Evolutionary conservation across 2,113 vertebrate species (phyloP).

Genomic region (Bubo blakistoni): DNA sequence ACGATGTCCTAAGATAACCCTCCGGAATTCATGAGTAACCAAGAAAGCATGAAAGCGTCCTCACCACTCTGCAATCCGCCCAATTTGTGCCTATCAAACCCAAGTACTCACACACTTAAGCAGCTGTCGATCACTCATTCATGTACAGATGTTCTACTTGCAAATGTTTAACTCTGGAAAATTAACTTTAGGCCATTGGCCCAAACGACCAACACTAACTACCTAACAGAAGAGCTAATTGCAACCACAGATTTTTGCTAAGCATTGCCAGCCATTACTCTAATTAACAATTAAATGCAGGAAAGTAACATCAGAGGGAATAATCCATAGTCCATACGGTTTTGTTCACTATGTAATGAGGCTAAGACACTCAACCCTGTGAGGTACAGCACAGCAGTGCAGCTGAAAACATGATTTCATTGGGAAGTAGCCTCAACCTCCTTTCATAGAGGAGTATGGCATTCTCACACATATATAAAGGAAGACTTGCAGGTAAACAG

Average conservation of each 20-base stretch:
- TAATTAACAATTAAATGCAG: background rate
- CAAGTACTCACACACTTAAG: background rate
- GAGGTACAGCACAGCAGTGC: background rate
- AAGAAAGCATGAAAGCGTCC: background rate
- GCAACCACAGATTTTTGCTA: background rate
- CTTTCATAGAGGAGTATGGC: background rate
- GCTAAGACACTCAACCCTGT: background rate
- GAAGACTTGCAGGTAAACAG: background rate
- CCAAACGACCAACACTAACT: background rate
- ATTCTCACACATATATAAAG: background rate
- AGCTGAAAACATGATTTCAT: background rate
- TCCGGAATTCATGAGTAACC: conserved; percentile 28
- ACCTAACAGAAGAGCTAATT: background rate
- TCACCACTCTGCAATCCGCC: background rate
- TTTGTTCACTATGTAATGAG: background rate
- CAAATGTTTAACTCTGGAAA: background rate
- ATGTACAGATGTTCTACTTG: background rate
- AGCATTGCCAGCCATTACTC: background rate
- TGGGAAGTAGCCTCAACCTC: background rate
- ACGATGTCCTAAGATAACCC: background rate
- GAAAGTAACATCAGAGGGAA: background rate
- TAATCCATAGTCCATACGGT: background rate
- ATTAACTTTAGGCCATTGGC: background rate
- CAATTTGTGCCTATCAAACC: background rate
- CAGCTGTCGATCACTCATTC: background rate